A percentile compares a stretch with the other conserved stretches of the same genome.
These are phyloP conservation scores for Oreochromis aureus DNA, from an alignment of 2,113 vertebrate species.

Conservation along the genomic window DNA sequence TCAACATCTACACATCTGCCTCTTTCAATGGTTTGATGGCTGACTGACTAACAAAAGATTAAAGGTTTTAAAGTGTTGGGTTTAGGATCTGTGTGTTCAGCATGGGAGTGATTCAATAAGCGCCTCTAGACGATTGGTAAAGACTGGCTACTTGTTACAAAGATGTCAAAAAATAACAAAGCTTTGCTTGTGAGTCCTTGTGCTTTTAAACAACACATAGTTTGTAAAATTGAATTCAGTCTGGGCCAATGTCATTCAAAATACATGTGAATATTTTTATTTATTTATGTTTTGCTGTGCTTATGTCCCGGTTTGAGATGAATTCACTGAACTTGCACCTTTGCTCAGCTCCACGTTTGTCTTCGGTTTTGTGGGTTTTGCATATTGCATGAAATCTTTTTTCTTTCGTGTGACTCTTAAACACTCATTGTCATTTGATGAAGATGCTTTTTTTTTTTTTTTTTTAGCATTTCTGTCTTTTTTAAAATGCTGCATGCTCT, in stretches of 20 bases:
- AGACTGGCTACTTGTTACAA: background rate
- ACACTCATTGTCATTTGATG: background rate
- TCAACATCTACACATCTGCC: background rate
- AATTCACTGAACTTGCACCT: background rate
- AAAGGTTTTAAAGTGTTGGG: background rate
- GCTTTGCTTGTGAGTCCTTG: background rate
- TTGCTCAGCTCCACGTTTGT: background rate
- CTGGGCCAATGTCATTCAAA: rapidly evolving
- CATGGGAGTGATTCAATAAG: background rate
- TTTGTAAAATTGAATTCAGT: background rate
- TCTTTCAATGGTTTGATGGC: background rate
- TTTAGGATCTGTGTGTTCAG: background rate
- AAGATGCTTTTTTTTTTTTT: background rate
- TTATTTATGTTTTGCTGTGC: background rate
- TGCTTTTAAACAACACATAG: background rate
- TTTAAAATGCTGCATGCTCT: background rate
- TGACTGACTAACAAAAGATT: background rate
- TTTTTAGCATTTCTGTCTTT: background rate
- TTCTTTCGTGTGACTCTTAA: background rate
- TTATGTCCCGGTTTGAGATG: background rate
- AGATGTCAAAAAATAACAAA: background rate
- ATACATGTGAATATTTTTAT: background rate
- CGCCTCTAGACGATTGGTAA: background rate
- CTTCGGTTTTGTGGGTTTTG: background rate
- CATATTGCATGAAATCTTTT: background rate